Evolutionary conservation across 2,888 invertebrate genomes (phyloP).

Genomic region (Polyommatus icarus): DNA sequence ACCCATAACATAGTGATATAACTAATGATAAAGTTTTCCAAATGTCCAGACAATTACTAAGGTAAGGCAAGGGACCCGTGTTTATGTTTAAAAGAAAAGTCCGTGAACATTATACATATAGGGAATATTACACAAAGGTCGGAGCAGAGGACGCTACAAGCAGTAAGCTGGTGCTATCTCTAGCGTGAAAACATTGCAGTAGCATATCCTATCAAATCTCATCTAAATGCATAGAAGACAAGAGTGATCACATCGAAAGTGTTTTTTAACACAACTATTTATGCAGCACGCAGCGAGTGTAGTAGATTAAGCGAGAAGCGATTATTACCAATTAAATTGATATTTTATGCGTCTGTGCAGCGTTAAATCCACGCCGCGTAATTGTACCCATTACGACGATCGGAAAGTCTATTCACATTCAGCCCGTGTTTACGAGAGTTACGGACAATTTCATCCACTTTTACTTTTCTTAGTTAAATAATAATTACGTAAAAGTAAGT

Average conservation of each 20-base stretch:
- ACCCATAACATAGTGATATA: not conserved
- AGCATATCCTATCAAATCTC: not conserved
- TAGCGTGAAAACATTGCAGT: not conserved
- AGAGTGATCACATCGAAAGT: not conserved
- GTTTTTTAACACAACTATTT: not conserved
- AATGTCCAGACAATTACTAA: not conserved
- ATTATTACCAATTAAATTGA: slow-evolving; percentile 19
- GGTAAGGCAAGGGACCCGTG: no score
- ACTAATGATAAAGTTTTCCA: not conserved
- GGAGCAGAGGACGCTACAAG: no score
- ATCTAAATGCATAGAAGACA: not conserved
- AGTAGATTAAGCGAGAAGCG: not conserved
- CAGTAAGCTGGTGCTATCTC: not conserved
- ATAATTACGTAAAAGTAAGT: slow-evolving; percentile 2
- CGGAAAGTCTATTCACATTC: slow-evolving; percentile 33
- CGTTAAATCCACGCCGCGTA: slow-evolving; percentile 11
- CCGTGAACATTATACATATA: not conserved
- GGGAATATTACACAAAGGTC: no score
- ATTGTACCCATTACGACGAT: slow-evolving; percentile 22
- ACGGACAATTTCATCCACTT: slow-evolving; percentile 21
- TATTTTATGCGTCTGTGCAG: slow-evolving; percentile 17
- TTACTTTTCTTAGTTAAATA: slow-evolving; percentile 26
- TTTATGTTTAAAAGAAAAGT: not conserved
- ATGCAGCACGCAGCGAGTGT: not conserved
- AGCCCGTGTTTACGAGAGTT: slow-evolving; percentile 8